Percentiles rank a stretch among this genome's conserved stretches.
These are phyloP conservation scores for Lutjanus argentimaculatus DNA, from an alignment of 2,797 vertebrate genomes.

Conservation along the genomic window DNA sequence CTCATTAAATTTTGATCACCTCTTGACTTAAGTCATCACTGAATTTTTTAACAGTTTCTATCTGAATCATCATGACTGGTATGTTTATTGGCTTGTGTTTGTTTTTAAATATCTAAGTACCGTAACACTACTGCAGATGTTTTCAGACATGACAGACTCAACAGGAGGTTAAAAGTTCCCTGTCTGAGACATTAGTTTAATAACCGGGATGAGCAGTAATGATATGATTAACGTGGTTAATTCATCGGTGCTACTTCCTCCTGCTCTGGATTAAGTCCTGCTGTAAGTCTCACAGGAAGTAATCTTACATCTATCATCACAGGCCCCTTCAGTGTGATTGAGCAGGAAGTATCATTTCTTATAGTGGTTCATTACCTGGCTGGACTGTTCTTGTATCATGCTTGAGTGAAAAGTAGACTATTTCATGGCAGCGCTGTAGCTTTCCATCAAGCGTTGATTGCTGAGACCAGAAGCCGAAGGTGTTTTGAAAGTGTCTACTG, in stretches of 20 bases:
- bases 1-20: slow-evolving; percentile 31
- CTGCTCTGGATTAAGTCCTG: slow-evolving; percentile 29
- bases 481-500: slow-evolving; percentile 31
- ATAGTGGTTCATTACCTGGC: slow-evolving; percentile 45
- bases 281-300: slow-evolving; percentile 30
- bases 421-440: slow-evolving; percentile 41
- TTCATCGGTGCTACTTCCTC: not conserved
- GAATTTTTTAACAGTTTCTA: slow-evolving; percentile 6
- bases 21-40: slow-evolving; percentile 14
- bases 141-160: slow-evolving; percentile 9
- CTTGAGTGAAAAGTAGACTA: slow-evolving; percentile 38
- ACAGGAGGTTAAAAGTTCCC: slow-evolving; percentile 28
- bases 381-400: slow-evolving; percentile 39
- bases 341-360: slow-evolving; percentile 42
- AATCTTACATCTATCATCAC: slow-evolving; percentile 40
- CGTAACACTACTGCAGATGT: slow-evolving; percentile 7
- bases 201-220: slow-evolving; percentile 35
- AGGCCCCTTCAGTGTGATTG: slow-evolving; percentile 40
- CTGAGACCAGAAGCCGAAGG: slow-evolving; percentile 36
- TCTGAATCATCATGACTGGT: not conserved
- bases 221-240: slow-evolving; percentile 34
- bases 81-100: slow-evolving; percentile 19
- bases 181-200: slow-evolving; percentile 49
- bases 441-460: slow-evolving; percentile 57
- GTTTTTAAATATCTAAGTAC: slow-evolving; percentile 7